A percentile compares a stretch with the other conserved stretches of the same genome.
Conservation (phyloP, 2,888 invertebrate genomes). For the Monopis laevigella region DNA sequence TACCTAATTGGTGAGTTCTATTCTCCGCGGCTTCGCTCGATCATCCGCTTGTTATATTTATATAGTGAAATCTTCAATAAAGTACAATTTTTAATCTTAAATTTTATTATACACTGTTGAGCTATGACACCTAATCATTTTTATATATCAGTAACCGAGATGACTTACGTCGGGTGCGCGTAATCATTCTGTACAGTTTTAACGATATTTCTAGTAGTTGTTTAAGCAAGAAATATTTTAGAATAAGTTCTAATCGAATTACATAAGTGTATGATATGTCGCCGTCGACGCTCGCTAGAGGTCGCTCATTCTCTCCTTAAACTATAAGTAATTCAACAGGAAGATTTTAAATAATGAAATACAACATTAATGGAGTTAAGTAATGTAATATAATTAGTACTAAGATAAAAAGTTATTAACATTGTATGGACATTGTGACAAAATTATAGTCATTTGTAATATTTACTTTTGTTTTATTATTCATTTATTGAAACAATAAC, state of each 20-base stretch:
- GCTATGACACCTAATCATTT: slow-evolving; percentile 34
- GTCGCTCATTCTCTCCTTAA: not conserved
- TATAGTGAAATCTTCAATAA: slow-evolving; percentile 18
- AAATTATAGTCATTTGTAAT: slow-evolving; percentile 70
- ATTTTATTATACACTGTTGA: slow-evolving; percentile 29
- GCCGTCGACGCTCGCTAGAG: not conserved
- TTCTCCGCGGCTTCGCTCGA: no score
- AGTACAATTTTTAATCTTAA: slow-evolving; percentile 38
- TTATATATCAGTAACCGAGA: slow-evolving; percentile 32
- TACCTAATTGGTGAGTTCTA: no score
- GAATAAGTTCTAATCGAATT: slow-evolving; percentile 67
- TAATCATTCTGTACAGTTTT: slow-evolving; percentile 59
- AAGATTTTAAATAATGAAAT: slow-evolving; percentile 62
- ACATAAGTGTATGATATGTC: slow-evolving; percentile 52
- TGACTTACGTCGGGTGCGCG: slow-evolving; percentile 35
- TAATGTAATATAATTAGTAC: slow-evolving; percentile 65
- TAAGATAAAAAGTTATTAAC: slow-evolving; percentile 69
- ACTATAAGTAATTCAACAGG: slow-evolving; percentile 40
- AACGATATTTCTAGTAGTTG: slow-evolving; percentile 60
- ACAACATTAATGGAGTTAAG: slow-evolving; percentile 53
- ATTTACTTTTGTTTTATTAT: slow-evolving; percentile 26
- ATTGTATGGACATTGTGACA: slow-evolving; percentile 70
- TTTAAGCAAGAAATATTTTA: slow-evolving; percentile 63
- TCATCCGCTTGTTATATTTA: slow-evolving; percentile 26
- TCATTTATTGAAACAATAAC: not conserved